These are phyloP conservation scores for Tortricodes alternella DNA, from an alignment of 2,888 invertebrate species.

Conservation along the genomic window DNA sequence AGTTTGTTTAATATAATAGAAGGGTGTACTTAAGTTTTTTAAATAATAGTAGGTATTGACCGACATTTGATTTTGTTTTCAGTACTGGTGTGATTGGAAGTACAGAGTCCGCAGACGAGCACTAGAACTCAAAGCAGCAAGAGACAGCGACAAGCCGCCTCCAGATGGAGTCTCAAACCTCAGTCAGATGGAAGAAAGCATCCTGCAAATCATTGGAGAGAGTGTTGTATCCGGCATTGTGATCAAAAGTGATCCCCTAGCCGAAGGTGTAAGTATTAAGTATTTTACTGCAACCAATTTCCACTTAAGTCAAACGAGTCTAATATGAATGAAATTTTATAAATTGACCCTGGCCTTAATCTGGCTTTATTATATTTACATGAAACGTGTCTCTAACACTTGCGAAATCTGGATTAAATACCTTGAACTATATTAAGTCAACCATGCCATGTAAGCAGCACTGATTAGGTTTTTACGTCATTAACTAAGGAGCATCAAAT, in stretches of 20 bases:
- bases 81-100: conserved; percentile 72
- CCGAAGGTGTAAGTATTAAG: conserved; percentile 35
- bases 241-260: conserved; percentile 57
- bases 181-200: conserved; percentile 53
- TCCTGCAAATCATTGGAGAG: conserved; percentile 56
- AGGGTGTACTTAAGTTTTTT: no score
- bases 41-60: no score
- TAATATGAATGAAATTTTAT: background rate
- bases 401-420: no score
- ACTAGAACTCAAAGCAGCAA: conserved; percentile 53
- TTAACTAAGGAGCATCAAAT: no score
- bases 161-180: conserved; percentile 50
- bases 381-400: no score
- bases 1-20: no score
- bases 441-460: no score
- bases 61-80: conserved; percentile 26
- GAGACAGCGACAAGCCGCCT: conserved; percentile 42
- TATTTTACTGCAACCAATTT: background rate
- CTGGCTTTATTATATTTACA: no score
- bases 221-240: conserved; percentile 49
- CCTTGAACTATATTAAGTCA: no score
- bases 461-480: no score
- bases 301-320: background rate
- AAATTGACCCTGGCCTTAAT: no score
- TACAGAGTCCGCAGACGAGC: conserved; percentile 60